phyloP scores from a whole-genome alignment of 2,113 vertebrate species.

The Sturnira hondurensis region DNA sequence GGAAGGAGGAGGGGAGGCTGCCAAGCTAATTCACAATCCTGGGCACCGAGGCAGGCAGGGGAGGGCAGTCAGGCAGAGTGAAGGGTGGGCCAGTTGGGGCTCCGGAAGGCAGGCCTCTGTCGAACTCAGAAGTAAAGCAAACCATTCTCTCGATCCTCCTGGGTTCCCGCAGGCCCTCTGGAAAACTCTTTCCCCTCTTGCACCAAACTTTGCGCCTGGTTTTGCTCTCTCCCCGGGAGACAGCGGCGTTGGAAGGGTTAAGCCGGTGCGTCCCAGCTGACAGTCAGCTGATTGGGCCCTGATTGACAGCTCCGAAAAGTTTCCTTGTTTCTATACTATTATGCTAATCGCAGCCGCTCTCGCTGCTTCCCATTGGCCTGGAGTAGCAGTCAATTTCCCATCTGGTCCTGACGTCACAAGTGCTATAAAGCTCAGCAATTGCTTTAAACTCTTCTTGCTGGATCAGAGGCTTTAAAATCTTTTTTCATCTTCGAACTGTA shows the following conservation, averaged over 20 bases:
- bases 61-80: background rate
- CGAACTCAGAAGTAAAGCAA: background rate
- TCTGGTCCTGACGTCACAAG: slow-evolving; percentile 91
- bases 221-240: background rate
- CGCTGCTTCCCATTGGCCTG: slow-evolving; percentile 88
- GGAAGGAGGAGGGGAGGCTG: background rate
- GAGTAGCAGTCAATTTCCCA: slow-evolving; percentile 88
- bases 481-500: slow-evolving; percentile 80
- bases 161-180: background rate
- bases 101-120: background rate
- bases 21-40: background rate
- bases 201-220: slow-evolving; percentile 28
- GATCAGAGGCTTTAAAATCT: slow-evolving; percentile 91
- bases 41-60: too few relatives aligned
- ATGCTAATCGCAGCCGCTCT: slow-evolving; percentile 90
- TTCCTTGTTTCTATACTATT: slow-evolving; percentile 90
- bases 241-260: slow-evolving; percentile 79
- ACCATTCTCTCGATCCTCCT: background rate
- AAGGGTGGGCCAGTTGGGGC: background rate
- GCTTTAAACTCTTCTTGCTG: slow-evolving; percentile 97
- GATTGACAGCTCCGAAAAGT: slow-evolving; percentile 93
- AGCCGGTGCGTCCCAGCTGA: slow-evolving; percentile 84
- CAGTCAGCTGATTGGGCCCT: slow-evolving; percentile 93
- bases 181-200: background rate
- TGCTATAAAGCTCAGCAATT: slow-evolving; percentile 96